Conservation (phyloP, 2,113 vertebrate genomes). For the Archilochus colubris region DNA sequence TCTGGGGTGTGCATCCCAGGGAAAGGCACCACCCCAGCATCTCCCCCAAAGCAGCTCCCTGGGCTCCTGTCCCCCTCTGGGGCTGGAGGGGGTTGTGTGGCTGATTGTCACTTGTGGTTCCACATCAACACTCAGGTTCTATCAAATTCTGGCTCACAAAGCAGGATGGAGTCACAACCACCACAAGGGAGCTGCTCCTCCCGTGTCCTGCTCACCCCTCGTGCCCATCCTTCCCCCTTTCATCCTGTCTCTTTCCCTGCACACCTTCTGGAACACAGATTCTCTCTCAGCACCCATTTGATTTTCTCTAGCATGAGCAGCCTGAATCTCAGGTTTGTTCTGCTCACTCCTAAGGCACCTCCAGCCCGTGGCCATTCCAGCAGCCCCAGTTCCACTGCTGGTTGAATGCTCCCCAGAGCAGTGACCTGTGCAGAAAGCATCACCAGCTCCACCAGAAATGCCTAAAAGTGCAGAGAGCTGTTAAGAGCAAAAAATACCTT, state of each 20-base stretch:
- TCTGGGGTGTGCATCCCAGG: too few relatives aligned
- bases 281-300: too few relatives aligned
- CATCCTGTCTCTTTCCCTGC: rapidly evolving
- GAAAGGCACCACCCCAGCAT: too few relatives aligned
- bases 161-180: not conserved
- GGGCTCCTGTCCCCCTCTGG: rapidly evolving
- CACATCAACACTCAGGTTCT: not conserved
- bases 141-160: not conserved
- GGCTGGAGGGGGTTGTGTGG: not conserved
- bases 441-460: not conserved
- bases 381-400: not conserved
- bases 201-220: rapidly evolving
- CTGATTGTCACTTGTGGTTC: not conserved
- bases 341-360: too few relatives aligned
- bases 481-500: not conserved
- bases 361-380: not conserved
- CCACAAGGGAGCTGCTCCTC: not conserved
- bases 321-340: not conserved
- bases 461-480: not conserved
- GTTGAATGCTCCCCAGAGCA: not conserved
- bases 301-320: not conserved
- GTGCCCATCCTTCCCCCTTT: not conserved
- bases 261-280: not conserved
- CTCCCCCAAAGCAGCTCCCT: not conserved
- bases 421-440: not conserved